phyloP scores from a whole-genome alignment of 2,888 invertebrate species.

The Drosophila nr. medialis region DNA sequence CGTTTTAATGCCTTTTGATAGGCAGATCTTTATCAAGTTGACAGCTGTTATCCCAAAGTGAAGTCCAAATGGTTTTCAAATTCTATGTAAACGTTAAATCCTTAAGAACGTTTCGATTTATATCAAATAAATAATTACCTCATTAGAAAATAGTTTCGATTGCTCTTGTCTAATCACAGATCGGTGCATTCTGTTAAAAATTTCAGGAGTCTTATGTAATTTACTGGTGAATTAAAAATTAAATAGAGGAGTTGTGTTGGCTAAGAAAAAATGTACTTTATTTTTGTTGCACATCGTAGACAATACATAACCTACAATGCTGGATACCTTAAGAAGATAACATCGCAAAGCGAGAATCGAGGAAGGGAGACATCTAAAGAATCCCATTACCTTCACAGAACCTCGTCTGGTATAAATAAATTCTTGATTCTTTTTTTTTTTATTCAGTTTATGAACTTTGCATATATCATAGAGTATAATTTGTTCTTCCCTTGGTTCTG shows the following conservation, averaged over 20 bases:
- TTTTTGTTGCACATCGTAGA: neutral
- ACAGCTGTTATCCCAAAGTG: constrained; percentile 55
- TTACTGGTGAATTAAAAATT: neutral
- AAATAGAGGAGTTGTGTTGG: neutral
- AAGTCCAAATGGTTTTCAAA: constrained; percentile 37
- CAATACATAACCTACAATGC: neutral
- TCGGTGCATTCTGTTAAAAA: constrained; percentile 7
- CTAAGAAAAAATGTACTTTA: neutral
- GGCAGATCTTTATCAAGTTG: constrained; percentile 49
- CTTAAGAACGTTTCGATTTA: constrained; percentile 42
- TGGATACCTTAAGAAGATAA: neutral
- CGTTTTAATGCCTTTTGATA: constrained; percentile 28
- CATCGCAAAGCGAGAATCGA: neutral
- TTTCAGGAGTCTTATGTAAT: constrained; percentile 14
- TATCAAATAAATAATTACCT: constrained; percentile 62
- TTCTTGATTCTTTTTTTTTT: neutral
- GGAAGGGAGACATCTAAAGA: neutral
- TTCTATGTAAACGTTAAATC: constrained; percentile 32
- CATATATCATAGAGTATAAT: neutral
- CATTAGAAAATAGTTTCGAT: constrained; percentile 44
- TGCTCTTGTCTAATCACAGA: constrained; percentile 16
- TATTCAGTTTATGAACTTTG: neutral
- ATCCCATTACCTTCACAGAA: neutral
- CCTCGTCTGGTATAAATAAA: neutral
- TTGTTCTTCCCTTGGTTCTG: neutral